Base-by-base conservation (phyloP, 2,113 vertebrate genomes). In the Acanthochromis polyacanthus region DNA sequence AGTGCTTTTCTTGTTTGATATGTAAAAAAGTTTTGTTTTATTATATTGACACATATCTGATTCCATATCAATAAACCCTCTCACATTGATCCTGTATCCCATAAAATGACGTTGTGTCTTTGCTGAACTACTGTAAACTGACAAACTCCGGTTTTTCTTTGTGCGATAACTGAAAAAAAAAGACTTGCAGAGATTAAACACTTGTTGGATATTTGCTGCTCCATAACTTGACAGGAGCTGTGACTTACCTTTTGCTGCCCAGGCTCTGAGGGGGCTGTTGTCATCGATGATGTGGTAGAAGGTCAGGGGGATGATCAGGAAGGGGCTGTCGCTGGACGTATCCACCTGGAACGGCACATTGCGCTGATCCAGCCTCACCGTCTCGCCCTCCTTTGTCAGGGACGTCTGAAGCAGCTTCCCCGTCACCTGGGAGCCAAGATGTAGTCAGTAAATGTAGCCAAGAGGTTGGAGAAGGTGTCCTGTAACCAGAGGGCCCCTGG, bases 311-410 rank as follows among this genome's bases (percentile, higher is more conserved):
- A 99, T 92, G 86, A 99, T 98, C 92, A 99, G 96, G 92, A 99
- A 99, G 77, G 98, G 98, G 89, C 98, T 99, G 89, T 99, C 97
- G 0, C 94, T 98, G 28, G 97, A 96, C 0, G 96, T 99, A 93
- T 99, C 98, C 84, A 99, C 97, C 73, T 97, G 96, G 92, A 99
- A 99, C 48, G 96, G 91, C 76, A 99, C 98, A 0, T 99, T 99
- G 81, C 96, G 93, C 91, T 99, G 98, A 92, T 97, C 97, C 88
- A 99, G 94, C 0, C 95, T 94, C 17, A 99, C 92, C 32, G 95
- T 97, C 93, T 98, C 98, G 0, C 97, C 97, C 61, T 99, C 97
- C 90, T 97, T 97, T 32, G 96, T 97, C 61, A 96, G 91, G 40
- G 97, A 96, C 0, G 98, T 97, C 95, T 97, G 97, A 2, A 99